Conservation (phyloP, 2,797 vertebrate genomes). For the Hippocampus kuda region DNA sequence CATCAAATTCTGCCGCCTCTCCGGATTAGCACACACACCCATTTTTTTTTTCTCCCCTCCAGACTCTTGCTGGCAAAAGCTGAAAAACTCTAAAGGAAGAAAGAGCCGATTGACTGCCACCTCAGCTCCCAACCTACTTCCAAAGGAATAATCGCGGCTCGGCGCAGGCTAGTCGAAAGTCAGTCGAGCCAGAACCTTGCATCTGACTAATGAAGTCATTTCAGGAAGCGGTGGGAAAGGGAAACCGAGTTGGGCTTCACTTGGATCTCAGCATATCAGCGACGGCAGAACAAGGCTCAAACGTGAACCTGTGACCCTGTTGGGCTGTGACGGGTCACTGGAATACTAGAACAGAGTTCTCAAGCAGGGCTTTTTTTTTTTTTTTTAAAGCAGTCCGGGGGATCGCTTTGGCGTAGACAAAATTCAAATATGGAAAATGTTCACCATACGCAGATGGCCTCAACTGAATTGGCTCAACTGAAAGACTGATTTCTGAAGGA, state of each 20-base stretch:
- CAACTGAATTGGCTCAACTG: not conserved
- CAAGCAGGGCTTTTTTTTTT: slow-evolving; percentile 14
- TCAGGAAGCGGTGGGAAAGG: slow-evolving; percentile 31
- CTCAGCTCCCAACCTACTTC: slow-evolving; percentile 13
- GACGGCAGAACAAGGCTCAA: slow-evolving; percentile 46
- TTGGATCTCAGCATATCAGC: slow-evolving; percentile 54
- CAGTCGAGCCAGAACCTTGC: slow-evolving; percentile 14
- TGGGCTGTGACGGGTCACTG: slow-evolving; percentile 42
- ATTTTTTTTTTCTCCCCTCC: not conserved
- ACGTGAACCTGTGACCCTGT: slow-evolving; percentile 43
- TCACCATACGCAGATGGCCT: not conserved
- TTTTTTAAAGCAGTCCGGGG: slow-evolving; percentile 12
- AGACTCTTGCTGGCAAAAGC: not conserved
- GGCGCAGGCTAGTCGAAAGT: slow-evolving; percentile 39
- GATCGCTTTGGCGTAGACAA: slow-evolving; percentile 33
- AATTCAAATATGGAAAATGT: slow-evolving; percentile 42
- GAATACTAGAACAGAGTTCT: slow-evolving; percentile 42
- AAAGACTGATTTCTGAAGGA: not conserved
- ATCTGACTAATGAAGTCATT: slow-evolving; percentile 54
- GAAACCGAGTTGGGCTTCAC: slow-evolving; percentile 40
- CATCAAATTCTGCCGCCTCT: not conserved
- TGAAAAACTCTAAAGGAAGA: not conserved
- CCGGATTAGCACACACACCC: not conserved
- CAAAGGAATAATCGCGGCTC: slow-evolving; percentile 48
- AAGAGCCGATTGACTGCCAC: not conserved